Conservation (phyloP, 2,888 invertebrate genomes). For the Macropis europaea region DNA sequence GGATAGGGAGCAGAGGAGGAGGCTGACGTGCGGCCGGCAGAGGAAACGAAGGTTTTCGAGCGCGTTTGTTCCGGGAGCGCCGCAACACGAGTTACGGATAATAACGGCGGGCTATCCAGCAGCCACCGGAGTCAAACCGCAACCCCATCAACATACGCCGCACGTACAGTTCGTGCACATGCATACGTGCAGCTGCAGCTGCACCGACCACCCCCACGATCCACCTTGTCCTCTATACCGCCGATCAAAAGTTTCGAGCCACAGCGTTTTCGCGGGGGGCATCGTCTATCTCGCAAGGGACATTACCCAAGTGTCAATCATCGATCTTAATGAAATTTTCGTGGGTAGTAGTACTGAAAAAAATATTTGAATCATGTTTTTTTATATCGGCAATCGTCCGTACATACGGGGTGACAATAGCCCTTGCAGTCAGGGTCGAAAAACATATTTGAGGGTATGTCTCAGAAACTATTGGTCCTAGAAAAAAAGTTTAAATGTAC, state of each 20-base stretch:
- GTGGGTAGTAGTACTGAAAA: too few relatives aligned
- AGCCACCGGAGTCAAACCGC: slow-evolving; percentile 71
- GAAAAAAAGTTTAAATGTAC: too few relatives aligned
- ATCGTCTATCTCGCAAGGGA: too few relatives aligned
- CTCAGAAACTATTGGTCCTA: too few relatives aligned
- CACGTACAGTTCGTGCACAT: slow-evolving; percentile 67
- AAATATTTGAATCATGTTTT: too few relatives aligned
- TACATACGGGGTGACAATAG: too few relatives aligned
- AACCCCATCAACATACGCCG: slow-evolving; percentile 71
- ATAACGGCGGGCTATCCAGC: slow-evolving; percentile 71
- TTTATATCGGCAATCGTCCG: too few relatives aligned
- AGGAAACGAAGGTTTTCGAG: slow-evolving; percentile 62
- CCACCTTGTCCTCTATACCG: slow-evolving; percentile 3
- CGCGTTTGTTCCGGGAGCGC: slow-evolving; percentile 70
- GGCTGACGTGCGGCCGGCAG: slow-evolving; percentile 3
- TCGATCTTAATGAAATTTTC: too few relatives aligned
- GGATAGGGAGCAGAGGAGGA: slow-evolving; percentile 2
- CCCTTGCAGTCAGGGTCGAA: too few relatives aligned
- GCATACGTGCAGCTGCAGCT: slow-evolving; percentile 56
- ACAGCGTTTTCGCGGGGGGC: too few relatives aligned
- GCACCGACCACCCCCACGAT: slow-evolving; percentile 18
- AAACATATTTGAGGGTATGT: too few relatives aligned
- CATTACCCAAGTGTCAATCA: too few relatives aligned
- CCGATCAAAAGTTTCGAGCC: slow-evolving; percentile 13
- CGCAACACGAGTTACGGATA: slow-evolving; percentile 73